phyloP scores from a whole-genome alignment of 2,888 invertebrate species.

The Crossocerus cetratus region DNA sequence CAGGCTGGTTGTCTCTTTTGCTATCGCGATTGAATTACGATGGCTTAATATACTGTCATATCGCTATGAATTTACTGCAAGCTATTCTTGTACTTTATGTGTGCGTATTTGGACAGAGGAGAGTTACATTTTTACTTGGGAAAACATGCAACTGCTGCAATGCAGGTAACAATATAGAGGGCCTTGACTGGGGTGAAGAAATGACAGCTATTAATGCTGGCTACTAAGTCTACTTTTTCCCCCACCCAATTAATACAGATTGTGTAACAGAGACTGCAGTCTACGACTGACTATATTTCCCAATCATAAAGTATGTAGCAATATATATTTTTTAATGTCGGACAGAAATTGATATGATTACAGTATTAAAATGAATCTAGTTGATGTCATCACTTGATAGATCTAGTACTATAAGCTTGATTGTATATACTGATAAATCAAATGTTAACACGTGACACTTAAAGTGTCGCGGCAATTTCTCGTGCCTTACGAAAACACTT shows the following conservation, averaged over 20 bases:
- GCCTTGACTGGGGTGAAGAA: conserved; percentile 93
- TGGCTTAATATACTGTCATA: conserved; percentile 85
- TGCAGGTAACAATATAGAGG: conserved; percentile 82
- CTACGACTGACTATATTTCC: too few species aligned
- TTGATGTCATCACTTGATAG: not conserved
- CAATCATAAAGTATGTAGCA: too few species aligned
- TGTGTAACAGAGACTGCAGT: not conserved
- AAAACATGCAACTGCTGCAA: conserved; percentile 85
- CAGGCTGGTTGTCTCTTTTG: conserved; percentile 87
- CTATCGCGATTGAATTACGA: conserved; percentile 87
- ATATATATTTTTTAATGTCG: too few species aligned
- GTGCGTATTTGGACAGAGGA: conserved; percentile 87
- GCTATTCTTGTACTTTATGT: conserved; percentile 87
- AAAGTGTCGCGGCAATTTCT: too few species aligned
- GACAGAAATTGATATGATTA: not conserved
- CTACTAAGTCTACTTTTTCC: conserved; percentile 67
- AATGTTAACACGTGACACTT: too few species aligned
- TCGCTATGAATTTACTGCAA: conserved; percentile 87
- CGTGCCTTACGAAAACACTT: too few species aligned
- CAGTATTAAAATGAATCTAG: not conserved
- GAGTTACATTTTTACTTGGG: conserved; percentile 87
- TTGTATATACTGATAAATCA: too few species aligned
- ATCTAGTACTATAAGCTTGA: too few species aligned
- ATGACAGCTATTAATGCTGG: conserved; percentile 91
- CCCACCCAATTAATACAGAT: not conserved